phyloP scores from a whole-genome alignment of 2,797 vertebrate genomes.

The Todus mexicanus region DNA sequence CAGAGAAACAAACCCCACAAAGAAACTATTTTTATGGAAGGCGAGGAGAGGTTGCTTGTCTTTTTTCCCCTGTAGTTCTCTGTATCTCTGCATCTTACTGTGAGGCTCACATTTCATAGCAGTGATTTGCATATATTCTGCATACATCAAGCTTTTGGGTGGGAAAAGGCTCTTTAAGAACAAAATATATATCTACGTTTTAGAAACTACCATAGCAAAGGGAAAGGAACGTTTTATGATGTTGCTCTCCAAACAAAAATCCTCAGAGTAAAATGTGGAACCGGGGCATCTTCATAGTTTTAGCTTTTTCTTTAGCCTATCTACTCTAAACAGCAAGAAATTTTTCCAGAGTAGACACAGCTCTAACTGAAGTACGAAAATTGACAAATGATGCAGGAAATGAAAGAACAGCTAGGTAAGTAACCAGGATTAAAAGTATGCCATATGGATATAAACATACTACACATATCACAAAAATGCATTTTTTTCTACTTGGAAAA shows the following conservation, averaged over 20 bases:
- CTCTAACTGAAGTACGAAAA: slow-evolving; percentile 6
- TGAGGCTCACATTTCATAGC: not conserved
- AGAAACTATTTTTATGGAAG: slow-evolving; percentile 21
- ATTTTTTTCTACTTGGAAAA: not conserved
- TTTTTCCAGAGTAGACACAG: not conserved
- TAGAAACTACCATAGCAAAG: not conserved
- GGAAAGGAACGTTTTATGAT: not conserved
- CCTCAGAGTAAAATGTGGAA: not conserved
- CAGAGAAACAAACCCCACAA: slow-evolving; percentile 31
- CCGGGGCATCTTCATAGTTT: not conserved
- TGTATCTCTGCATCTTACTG: slow-evolving; percentile 17
- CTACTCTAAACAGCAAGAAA: not conserved
- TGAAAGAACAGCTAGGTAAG: not conserved
- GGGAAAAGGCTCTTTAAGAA: not conserved
- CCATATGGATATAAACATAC: not conserved
- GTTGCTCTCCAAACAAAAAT: not conserved
- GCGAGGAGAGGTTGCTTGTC: not conserved
- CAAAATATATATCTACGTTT: not conserved
- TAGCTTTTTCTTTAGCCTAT: not conserved
- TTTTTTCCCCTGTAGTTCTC: not conserved
- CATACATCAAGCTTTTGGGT: not conserved
- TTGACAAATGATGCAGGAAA: not conserved
- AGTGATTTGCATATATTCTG: not conserved
- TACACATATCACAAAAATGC: not conserved
- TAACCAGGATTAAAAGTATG: slow-evolving; percentile 16